phyloP scores from a whole-genome alignment of 2,888 invertebrate genomes.

The Prenolepis imparis region DNA sequence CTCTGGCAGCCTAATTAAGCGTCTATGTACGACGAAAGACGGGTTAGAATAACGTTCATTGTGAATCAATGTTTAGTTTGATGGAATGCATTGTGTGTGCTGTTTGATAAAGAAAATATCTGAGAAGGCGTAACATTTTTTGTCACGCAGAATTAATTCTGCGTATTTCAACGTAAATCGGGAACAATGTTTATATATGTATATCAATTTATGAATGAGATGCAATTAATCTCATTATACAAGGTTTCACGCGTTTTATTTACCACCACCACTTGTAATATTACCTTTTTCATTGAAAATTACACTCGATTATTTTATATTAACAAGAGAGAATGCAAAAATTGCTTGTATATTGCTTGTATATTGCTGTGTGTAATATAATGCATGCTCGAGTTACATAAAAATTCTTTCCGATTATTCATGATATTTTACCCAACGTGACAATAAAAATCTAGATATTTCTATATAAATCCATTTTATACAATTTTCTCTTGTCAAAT shows the following conservation, averaged over 20 bases:
- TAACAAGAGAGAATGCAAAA: neutral
- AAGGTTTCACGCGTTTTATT: neutral
- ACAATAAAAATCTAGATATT: neutral
- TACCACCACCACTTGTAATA: neutral
- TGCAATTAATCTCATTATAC: constrained; percentile 18
- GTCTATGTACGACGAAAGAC: constrained; percentile 71
- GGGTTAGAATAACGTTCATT: constrained; percentile 54
- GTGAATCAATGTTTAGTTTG: constrained; percentile 45
- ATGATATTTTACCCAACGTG: neutral
- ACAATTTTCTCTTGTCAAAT: neutral
- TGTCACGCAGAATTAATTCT: constrained; percentile 21
- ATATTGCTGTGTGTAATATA: neutral
- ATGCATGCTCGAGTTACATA: neutral
- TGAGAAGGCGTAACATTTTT: constrained; percentile 13
- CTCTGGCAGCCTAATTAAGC: constrained; percentile 74
- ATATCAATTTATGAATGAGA: constrained; percentile 19
- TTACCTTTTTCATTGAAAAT: neutral
- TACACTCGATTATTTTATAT: neutral
- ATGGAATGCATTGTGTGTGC: neutral
- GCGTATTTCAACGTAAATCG: neutral
- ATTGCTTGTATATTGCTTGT: neutral
- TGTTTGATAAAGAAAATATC: constrained; percentile 20
- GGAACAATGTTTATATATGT: constrained; percentile 29
- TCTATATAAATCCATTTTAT: neutral
- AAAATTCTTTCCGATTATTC: constrained; percentile 7